Evolutionary conservation across 2,888 invertebrate species (phyloP), one percentile per base, ranked within the genome.

Genomic region (Ecliptopera silaceata): DNA sequence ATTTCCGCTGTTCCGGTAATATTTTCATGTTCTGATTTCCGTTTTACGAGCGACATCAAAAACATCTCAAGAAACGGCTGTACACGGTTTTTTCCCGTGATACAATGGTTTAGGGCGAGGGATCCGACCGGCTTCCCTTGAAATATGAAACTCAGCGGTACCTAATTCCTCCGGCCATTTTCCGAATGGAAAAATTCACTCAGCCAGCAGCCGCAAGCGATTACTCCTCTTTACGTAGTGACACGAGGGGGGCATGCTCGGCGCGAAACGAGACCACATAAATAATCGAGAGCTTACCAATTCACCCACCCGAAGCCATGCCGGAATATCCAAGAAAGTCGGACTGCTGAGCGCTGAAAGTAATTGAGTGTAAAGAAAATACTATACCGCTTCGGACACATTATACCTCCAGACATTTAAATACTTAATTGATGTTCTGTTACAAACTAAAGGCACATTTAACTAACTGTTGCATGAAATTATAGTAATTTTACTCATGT

Each of bases 111-210:
- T 55, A 42, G 61, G 64, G 53, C 54, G 68, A 66, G 69, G 66
- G 72, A 56, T 68, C 62, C 69, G 72, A 69, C 67, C 67, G 69
- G 68, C 68, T 76, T 72, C 70, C 64, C 72, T 75, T 83, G 76
- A 82, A 82, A 85, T 84, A 86, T 86, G 80, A 80, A 82, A 82
- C 79, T 73, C 74, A 67, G 69, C 72, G 75, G 68, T 79, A 78
- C 74, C 79, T 85, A 85, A 88, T 86, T 86, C 81, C 77, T 85
- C 78, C 63, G 76, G 74, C 80, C 80, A 81, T 88, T 88, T 86
- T 79, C 80, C 77, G 79, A 86, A 87, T 88, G 84, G 82, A 83
- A 84, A 84, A 83, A 85, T 82, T 86, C 86, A 85, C 84, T 86
- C 82, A 80, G 77, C 77, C 59, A 72, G 73, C 78, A 80, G 76